Percentiles rank a stretch among this genome's conserved stretches.
Evolutionary conservation across 1,140 invertebrate genomes (phyloP).

Genomic region (Drosophila ercepeae): DNA sequence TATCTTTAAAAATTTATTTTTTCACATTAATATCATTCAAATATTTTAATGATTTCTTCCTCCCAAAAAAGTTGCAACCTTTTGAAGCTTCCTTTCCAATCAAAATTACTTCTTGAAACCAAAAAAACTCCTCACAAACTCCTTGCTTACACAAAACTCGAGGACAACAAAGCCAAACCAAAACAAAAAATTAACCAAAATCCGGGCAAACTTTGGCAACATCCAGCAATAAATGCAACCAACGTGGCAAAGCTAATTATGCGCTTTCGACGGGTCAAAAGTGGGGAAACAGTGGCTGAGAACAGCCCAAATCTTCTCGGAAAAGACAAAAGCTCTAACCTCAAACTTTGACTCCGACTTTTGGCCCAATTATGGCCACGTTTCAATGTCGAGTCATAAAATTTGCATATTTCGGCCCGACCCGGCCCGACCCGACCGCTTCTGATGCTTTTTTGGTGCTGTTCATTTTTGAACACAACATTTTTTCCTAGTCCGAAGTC

Average conservation of each 20-base stretch:
- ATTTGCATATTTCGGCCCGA: slow-evolving; percentile 77
- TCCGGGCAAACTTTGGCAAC: slow-evolving; percentile 26
- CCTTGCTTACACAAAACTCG: slow-evolving; percentile 10
- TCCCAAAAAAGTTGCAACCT: slow-evolving; percentile 7
- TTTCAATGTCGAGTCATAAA: slow-evolving; percentile 71
- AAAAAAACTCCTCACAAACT: slow-evolving; percentile 32
- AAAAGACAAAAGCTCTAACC: slow-evolving; percentile 42
- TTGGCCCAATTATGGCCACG: slow-evolving; percentile 65
- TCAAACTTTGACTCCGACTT: slow-evolving; percentile 54
- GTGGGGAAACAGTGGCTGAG: not conserved
- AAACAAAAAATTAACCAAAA: slow-evolving; percentile 29
- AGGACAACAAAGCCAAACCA: slow-evolving; percentile 35
- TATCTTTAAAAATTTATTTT: slow-evolving; percentile 6
- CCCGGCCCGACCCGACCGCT: slow-evolving; percentile 31
- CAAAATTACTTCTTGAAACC: slow-evolving; percentile 10
- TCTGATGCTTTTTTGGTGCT: slow-evolving; percentile 51
- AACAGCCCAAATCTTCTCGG: slow-evolving; percentile 30
- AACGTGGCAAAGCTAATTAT: slow-evolving; percentile 47
- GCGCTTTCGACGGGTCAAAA: slow-evolving; percentile 16
- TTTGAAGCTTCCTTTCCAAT: not conserved
- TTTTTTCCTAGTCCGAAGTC: slow-evolving; percentile 4
- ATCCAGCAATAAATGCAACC: slow-evolving; percentile 40
- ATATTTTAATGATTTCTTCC: no score
- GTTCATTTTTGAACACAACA: slow-evolving; percentile 9
- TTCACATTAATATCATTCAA: no score